These are phyloP conservation scores for Xylophagus ater DNA, from an alignment of 2,888 invertebrate species.

Conservation along the genomic window DNA sequence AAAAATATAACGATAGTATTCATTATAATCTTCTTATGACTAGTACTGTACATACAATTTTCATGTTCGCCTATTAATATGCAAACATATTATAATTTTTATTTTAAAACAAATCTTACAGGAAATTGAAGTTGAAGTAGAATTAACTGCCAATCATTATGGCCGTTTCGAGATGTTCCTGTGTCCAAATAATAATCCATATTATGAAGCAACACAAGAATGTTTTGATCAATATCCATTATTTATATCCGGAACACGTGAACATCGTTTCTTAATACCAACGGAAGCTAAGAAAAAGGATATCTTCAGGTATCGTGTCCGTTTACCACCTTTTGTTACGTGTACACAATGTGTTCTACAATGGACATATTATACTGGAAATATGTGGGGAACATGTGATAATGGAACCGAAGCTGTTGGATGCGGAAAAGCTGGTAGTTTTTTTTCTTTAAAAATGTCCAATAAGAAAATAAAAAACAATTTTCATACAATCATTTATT, in stretches of 20 bases:
- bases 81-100: not conserved
- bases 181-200: conserved; percentile 76
- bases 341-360: conserved; percentile 86
- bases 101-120: conserved; percentile 33
- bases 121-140: conserved; percentile 76
- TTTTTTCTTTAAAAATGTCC: too few species aligned
- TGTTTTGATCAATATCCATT: conserved; percentile 75
- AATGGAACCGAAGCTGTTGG: conserved; percentile 82
- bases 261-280: conserved; percentile 60
- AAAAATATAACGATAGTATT: not conserved
- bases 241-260: conserved; percentile 58
- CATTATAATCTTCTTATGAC: too few species aligned
- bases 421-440: conserved; percentile 70
- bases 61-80: not conserved
- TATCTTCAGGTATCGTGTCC: conserved; percentile 57
- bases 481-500: too few species aligned
- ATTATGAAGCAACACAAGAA: conserved; percentile 64
- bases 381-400: conserved; percentile 81
- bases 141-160: conserved; percentile 81
- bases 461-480: too few species aligned
- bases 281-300: conserved; percentile 57
- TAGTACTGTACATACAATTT: too few species aligned
- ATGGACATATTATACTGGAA: conserved; percentile 85
- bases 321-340: conserved; percentile 69
- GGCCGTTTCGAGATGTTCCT: conserved; percentile 76